Base-by-base conservation (phyloP, 2,113 vertebrate genomes). In the Proteles cristata region DNA sequence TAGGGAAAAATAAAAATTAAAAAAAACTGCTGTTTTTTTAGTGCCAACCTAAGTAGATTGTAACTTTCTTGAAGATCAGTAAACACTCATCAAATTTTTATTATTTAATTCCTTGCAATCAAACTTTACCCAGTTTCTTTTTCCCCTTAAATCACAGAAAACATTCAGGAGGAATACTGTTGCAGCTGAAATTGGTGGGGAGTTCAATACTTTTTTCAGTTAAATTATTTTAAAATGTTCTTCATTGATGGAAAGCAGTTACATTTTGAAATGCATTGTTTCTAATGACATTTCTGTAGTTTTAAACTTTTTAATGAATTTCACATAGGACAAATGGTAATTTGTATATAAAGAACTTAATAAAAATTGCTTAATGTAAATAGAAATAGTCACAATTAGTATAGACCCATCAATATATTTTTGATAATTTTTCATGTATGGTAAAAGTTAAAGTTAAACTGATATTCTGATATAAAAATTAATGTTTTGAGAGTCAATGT, bases 341-440 rank as follows among this genome's bases (percentile, higher is more conserved):
- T 99, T 99, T 99, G 98, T 99, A 99, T 98, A 99, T 99, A 99
- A 98, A 98, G 97, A 97, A 99, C 98, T 99, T 98, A 97, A 96
- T 98, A 93, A 94, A 90, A 98, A 98, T 98, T 99, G 98, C 97
- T 99, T 99, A 98, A 97, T 99, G 99, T 99, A 99, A 98, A 99
- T 99, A 98, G 89, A 95, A 98, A 97, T 94, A 97, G 98, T 97
- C 97, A 98, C 98, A 98, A 96, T 98, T 99, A 99, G 99, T n/a
- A 99, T 99, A 99, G 98, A 98, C 96, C 93, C 98, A 98, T 98
- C 98, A 94, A 98, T 99, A 99, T 99, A 99, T 99, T 99, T 99
- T 99, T 99, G 98, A 99, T 99, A 99, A 98, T 93, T 97, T 98
- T 98, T 98, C 98, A 98, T 98, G 97, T 99, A 98, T 97, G 97